Evolutionary conservation across 2,888 invertebrate species (phyloP), one percentile per base, ranked within the genome.

Genomic region (Lycia hirtaria): DNA sequence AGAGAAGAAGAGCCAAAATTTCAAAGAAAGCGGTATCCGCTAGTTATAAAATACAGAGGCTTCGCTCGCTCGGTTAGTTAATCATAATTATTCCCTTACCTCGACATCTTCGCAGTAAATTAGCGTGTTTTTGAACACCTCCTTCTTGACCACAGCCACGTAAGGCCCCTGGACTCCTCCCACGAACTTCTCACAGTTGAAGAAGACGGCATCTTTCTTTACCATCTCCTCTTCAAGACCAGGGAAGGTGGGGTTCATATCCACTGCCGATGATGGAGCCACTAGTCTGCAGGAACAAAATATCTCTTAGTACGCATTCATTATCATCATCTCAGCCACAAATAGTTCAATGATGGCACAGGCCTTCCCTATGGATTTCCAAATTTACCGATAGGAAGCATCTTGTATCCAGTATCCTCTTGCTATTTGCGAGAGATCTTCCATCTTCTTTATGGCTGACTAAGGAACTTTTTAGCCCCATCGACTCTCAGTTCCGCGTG

Each of bases 131-230:
- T 79, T 88, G 37, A 93, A 88, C 1, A 94, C 85, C 14, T 88
- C 85, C 52, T 84, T 90, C 73, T 94, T 94, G 15, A 90, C 87
- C 15, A 94, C 90, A 6, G 93, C 83, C 10, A 94, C 88, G 81
- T 94, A 95, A 9, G 98, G 97, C 0, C 97, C 97, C 76, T 97
- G 97, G 0, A 97, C 96, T 0, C 98, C 98, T 0, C 98, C 98
- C 30, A 97, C 94, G 81, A 98, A 97, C 85, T 98, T 98, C 89
- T 97, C 97, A 44, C 96, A 95, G 49, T 97, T 96, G 80, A 98
- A 96, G 85, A 97, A 97, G 53, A 98, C 90, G 0, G 97, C 97
- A 84, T 98, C 98, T 78, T 98, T 97, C 83, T 95, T 94, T 33
- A 95, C 95, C 71, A 94, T 93, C n/a, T 93, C 93, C 64, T 95